Evolutionary conservation across 2,797 vertebrate genomes (phyloP).

Genomic region (Eulemur mongoz): DNA sequence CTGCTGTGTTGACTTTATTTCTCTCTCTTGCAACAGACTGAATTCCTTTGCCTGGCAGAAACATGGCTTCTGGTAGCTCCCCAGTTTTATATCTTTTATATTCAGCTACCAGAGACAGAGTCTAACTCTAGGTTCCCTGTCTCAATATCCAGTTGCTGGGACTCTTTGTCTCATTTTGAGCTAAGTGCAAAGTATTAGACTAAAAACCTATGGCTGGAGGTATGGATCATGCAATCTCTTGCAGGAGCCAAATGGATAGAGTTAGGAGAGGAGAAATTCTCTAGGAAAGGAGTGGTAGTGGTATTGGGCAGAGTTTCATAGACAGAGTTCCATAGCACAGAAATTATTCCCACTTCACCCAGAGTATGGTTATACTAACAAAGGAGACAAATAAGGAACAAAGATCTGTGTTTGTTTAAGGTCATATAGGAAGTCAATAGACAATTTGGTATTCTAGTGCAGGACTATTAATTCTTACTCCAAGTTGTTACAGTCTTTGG

Average conservation of each 20-base stretch:
- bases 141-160: background rate
- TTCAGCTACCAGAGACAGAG: background rate
- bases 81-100: background rate
- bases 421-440: background rate
- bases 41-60: background rate
- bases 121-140: background rate
- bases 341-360: background rate
- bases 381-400: background rate
- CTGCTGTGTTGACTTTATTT: background rate
- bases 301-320: background rate
- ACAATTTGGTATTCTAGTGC: background rate
- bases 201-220: background rate
- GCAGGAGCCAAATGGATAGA: background rate
- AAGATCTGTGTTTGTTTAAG: background rate
- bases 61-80: background rate
- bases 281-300: background rate
- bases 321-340: background rate
- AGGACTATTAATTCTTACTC: background rate
- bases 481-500: background rate
- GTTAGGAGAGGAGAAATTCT: background rate
- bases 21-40: background rate
- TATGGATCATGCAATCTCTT: background rate
- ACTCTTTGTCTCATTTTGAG: background rate
- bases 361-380: background rate
- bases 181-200: background rate